These are phyloP conservation scores for Volucella zonaria DNA, from an alignment of 2,888 invertebrate species.

Conservation along the genomic window DNA sequence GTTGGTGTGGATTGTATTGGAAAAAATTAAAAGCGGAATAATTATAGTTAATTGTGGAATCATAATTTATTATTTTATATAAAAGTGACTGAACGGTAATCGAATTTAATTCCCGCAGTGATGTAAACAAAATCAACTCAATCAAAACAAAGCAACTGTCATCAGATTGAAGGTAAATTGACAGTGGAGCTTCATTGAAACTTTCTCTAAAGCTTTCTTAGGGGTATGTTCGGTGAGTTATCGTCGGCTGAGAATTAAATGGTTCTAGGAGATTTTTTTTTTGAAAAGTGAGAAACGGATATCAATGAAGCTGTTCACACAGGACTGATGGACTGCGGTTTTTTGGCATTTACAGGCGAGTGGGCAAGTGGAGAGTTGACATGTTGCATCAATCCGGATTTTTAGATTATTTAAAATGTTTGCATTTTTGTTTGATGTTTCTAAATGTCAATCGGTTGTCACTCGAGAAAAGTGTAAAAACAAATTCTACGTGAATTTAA, in stretches of 20 bases:
- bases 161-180: not conserved
- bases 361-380: too few species aligned
- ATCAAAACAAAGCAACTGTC: not conserved
- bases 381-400: too few species aligned
- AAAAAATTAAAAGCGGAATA: conserved; percentile 30
- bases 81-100: not conserved
- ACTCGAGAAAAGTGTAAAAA: too few species aligned
- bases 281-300: not conserved
- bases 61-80: conserved; percentile 13
- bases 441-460: too few species aligned
- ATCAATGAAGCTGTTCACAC: too few species aligned
- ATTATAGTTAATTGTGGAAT: conserved; percentile 31
- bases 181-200: conserved; percentile 10
- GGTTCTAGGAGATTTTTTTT: not conserved
- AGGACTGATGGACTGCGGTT: too few species aligned
- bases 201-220: not conserved
- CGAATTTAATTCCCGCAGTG: not conserved
- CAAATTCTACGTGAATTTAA: too few species aligned
- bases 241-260: not conserved
- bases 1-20: conserved; percentile 6
- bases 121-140: conserved; percentile 23
- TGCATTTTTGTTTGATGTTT: too few species aligned
- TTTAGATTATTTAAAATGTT: too few species aligned
- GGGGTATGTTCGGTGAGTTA: conserved; percentile 25
- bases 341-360: too few species aligned